These are phyloP conservation scores for Hesperophylax magnus DNA, from an alignment of 1,140 invertebrate species.

Conservation along the genomic window DNA sequence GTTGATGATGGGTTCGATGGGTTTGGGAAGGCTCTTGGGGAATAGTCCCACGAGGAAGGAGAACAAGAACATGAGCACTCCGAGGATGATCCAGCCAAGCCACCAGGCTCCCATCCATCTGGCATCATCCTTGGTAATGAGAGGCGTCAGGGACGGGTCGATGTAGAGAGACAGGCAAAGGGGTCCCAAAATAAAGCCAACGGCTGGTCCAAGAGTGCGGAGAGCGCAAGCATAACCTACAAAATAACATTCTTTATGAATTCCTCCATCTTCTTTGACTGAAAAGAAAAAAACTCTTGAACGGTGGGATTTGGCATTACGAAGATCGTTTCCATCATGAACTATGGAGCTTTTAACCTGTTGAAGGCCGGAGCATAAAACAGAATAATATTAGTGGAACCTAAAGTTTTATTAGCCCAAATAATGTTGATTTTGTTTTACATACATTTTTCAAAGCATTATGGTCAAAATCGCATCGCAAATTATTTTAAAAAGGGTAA, in stretches of 20 bases:
- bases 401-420: too few relatives aligned
- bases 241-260: not conserved
- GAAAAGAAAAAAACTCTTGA: too few relatives aligned
- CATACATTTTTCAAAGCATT: too few relatives aligned
- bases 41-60: conserved; percentile 74
- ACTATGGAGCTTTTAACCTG: too few relatives aligned
- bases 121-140: conserved; percentile 75
- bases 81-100: conserved; percentile 77
- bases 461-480: too few relatives aligned
- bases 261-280: too few relatives aligned
- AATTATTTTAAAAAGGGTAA: too few relatives aligned
- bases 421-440: too few relatives aligned
- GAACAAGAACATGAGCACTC: conserved; percentile 72
- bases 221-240: conserved; percentile 76
- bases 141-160: conserved; percentile 74
- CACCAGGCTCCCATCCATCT: conserved; percentile 83
- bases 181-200: conserved; percentile 73
- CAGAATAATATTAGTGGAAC: too few relatives aligned
- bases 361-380: too few relatives aligned
- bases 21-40: conserved; percentile 70
- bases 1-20: conserved; percentile 49
- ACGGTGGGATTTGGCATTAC: too few relatives aligned
- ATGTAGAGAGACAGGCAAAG: conserved; percentile 76
- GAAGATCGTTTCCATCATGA: too few relatives aligned
- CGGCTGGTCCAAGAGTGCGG: conserved; percentile 71